Base-by-base conservation (phyloP, 2,113 vertebrate genomes). In the Tor tambroides region DNA sequence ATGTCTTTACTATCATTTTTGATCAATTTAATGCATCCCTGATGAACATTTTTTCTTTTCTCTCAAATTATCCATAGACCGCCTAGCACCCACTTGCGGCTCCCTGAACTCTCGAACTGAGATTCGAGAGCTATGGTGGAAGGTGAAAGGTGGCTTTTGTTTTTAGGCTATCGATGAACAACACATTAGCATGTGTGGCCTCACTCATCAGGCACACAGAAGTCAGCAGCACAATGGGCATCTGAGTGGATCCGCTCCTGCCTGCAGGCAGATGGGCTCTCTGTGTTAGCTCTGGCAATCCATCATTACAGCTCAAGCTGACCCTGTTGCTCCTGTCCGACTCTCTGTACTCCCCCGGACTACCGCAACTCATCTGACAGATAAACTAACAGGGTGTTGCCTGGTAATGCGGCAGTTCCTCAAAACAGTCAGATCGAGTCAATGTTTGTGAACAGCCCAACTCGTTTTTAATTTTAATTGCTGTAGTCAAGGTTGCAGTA, bases 241-340 rank as follows among this genome's bases (percentile, higher is more conserved):
- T 65, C 59, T 46, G 23, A 67, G 38, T 41, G 61, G 80, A 82
- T 67, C 38, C 12, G 79, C 51, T 61, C 79, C 56, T 82, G 59
- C 54, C 32, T 61, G 78, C 78, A 41, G 54, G 78, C 78, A 80
- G 32, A 80, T 61, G 78, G 78, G 54, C 11, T 80, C 78, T 80
- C 76, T 56, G 49, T 79, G 54, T 61, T 26, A n/a, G 80, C n/a
- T 67, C 41, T 82, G 59, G 80, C 80, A 43, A 28, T 82, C 80
- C 80, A 67, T 82, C 80, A 46, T 43, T 9, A 30, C 38, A 46
- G n/a, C 56, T 67, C 59, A 82, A 67, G 38, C 56, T 67, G 80
- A 61, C 38, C n/a, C 80, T 65, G 38, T 82, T 65, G 59, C 41
- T 83, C 43, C 43, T 35, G 63, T 46, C 23, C 38, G 59, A 30